A percentile compares a stretch with the other conserved stretches of the same genome.
phyloP scores from a whole-genome alignment of 2,113 vertebrate species.

The Platycercus adscitus region DNA sequence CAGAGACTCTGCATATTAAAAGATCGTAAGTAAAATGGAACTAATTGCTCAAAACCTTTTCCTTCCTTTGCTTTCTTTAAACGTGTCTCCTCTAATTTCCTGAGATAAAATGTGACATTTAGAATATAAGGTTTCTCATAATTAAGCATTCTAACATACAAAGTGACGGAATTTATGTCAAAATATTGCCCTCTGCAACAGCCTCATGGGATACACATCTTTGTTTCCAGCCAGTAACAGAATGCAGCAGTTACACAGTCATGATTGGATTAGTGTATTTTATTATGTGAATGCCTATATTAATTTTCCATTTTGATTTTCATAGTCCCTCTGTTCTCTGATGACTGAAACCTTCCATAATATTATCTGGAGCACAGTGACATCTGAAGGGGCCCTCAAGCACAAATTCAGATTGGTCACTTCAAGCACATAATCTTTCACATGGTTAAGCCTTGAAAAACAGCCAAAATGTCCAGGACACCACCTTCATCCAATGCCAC shows the following conservation, averaged over 20 bases:
- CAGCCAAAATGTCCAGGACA: neutral
- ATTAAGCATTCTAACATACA: constrained; percentile 52
- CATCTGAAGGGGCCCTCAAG: neutral
- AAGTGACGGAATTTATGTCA: constrained; percentile 14
- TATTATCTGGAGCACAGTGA: neutral
- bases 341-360: neutral
- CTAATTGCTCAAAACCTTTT: constrained; percentile 49
- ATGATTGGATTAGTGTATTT: constrained; percentile 25
- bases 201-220: neutral
- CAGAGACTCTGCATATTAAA: constrained; percentile 16
- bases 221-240: neutral
- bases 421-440: neutral
- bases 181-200: constrained; percentile 2
- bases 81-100: constrained; percentile 56
- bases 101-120: constrained; percentile 19
- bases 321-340: neutral
- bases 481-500: neutral
- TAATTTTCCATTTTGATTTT: constrained; percentile 4
- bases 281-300: neutral
- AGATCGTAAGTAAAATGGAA: neutral
- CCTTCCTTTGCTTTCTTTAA: constrained; percentile 35
- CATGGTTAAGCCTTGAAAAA: neutral
- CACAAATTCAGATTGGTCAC: neutral
- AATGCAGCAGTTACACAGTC: neutral
- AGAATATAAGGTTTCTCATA: constrained; percentile 52